Percentiles rank a stretch among this genome's conserved stretches.
Evolutionary conservation across 2,797 vertebrate species (phyloP).

Genomic region (Helarctos malayanus): DNA sequence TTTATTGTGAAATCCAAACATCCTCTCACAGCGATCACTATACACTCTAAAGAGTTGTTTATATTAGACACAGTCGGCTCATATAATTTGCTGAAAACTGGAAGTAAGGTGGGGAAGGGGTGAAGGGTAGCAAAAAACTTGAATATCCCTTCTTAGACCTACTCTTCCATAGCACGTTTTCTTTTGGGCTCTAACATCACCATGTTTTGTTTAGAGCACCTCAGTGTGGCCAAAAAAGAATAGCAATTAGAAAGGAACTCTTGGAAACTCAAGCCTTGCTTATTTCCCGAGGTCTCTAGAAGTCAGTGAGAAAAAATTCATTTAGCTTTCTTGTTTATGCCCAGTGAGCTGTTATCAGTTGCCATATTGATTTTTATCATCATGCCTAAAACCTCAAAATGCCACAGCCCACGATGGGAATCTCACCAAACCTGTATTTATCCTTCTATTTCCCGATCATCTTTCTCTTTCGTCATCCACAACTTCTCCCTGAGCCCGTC

Average conservation of each 20-base stretch:
- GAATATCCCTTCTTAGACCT: background rate
- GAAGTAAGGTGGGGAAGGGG: background rate
- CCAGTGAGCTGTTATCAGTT: background rate
- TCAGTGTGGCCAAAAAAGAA: background rate
- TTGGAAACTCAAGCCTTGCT: background rate
- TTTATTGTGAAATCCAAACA: background rate
- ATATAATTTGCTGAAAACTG: background rate
- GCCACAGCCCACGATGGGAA: background rate
- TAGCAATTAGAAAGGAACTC: slow-evolving; percentile 38
- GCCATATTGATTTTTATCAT: background rate
- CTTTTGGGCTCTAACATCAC: background rate
- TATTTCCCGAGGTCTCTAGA: background rate
- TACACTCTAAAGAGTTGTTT: background rate
- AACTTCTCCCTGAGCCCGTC: background rate
- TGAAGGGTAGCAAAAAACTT: background rate
- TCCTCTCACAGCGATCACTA: background rate
- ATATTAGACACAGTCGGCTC: background rate
- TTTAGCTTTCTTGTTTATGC: background rate
- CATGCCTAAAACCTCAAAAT: background rate
- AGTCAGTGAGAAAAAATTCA: background rate
- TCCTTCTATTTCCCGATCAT: background rate
- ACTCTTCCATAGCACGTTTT: background rate
- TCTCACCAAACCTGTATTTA: background rate
- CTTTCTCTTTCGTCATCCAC: background rate
- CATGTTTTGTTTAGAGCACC: slow-evolving; percentile 1